Conservation (phyloP, 2,797 vertebrate genomes). For the Intellagama lesueurii region DNA sequence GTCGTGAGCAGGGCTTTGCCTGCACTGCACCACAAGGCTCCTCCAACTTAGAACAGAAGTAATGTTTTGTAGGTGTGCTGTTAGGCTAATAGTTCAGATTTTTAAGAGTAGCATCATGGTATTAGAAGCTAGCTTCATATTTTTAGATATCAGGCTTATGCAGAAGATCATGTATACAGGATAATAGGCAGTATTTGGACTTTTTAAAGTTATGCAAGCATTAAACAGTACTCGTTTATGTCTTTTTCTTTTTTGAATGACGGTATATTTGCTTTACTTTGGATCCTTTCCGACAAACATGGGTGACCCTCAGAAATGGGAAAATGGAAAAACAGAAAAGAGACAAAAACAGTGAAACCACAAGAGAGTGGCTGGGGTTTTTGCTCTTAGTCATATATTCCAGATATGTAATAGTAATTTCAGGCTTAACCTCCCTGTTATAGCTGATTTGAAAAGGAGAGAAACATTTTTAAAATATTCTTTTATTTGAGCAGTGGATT, state of each 20-base stretch:
- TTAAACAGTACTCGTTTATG: neutral
- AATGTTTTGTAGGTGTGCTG: neutral
- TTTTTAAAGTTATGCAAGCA: neutral
- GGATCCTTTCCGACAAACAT: neutral
- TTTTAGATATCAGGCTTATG: neutral
- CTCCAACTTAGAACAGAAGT: neutral
- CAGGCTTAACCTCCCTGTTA: constrained; percentile 2
- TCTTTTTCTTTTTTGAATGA: neutral
- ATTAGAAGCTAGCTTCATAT: neutral
- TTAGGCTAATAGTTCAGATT: neutral
- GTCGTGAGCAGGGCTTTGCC: too few relatives aligned
- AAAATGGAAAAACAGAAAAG: constrained; percentile 16
- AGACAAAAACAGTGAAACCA: constrained; percentile 23
- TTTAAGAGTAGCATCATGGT: neutral
- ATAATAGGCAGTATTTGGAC: neutral
- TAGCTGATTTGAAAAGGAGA: constrained; percentile 14
- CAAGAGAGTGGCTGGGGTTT: neutral
- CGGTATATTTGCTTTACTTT: neutral
- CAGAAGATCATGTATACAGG: constrained; percentile 13
- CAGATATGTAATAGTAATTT: constrained; percentile 12
- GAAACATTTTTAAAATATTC: neutral
- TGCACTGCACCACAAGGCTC: too few relatives aligned
- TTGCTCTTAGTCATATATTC: constrained; percentile 18
- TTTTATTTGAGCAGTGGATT: neutral
- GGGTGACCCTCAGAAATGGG: neutral